phyloP scores from a whole-genome alignment of 1,140 invertebrate genomes.

The Bombus terrestris region DNA sequence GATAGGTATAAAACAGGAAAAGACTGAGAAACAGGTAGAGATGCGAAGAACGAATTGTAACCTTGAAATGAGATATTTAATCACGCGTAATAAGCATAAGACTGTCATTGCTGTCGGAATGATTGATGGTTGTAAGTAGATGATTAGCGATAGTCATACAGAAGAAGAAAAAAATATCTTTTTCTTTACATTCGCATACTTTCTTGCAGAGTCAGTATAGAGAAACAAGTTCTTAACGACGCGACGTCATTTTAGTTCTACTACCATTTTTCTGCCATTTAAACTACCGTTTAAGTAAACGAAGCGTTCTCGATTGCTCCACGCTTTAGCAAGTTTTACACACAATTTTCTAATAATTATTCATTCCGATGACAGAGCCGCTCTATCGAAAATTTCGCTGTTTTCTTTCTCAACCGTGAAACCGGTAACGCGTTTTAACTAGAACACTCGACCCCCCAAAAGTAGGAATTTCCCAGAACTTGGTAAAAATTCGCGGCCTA shows the following conservation, averaged over 20 bases:
- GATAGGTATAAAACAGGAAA: not conserved
- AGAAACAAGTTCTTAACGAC: not conserved
- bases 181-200: not conserved
- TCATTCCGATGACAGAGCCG: too few relatives aligned
- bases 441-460: accelerated
- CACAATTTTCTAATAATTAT: too few relatives aligned
- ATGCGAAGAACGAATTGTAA: not conserved
- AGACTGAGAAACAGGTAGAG: not conserved
- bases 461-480: too few relatives aligned
- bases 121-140: not conserved
- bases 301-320: too few relatives aligned
- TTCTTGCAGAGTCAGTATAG: not conserved
- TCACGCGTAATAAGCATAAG: not conserved
- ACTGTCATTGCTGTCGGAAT: not conserved
- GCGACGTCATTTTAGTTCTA: not conserved
- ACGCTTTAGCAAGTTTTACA: too few relatives aligned
- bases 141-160: not conserved
- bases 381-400: too few relatives aligned
- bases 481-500: too few relatives aligned
- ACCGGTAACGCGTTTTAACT: too few relatives aligned
- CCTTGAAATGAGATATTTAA: constrained; percentile 3
- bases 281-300: too few relatives aligned
- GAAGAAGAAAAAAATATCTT: not conserved
- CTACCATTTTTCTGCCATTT: not conserved
- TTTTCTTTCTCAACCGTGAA: too few relatives aligned